phyloP scores from a whole-genome alignment of 2,797 vertebrate species.

The Lutra lutra region DNA sequence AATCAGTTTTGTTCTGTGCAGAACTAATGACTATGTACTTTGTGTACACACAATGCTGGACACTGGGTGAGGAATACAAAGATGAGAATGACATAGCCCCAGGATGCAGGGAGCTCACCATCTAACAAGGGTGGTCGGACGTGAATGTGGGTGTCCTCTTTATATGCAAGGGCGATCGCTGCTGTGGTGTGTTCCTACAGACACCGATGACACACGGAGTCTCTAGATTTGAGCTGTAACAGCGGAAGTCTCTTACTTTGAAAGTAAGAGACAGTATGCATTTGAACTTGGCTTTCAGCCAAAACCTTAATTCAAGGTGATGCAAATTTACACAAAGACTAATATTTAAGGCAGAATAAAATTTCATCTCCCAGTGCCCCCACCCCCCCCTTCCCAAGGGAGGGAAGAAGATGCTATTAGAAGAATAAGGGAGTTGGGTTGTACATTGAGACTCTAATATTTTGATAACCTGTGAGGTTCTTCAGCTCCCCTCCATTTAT shows the following conservation, averaged over 20 bases:
- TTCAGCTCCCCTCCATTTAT: not conserved
- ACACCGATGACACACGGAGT: not conserved
- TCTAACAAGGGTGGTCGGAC: not conserved
- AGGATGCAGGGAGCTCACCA: not conserved
- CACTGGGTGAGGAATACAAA: not conserved
- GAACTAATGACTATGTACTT: not conserved
- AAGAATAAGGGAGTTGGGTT: not conserved
- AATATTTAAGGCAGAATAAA: not conserved
- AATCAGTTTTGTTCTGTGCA: conserved; percentile 32
- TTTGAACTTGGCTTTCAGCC: not conserved
- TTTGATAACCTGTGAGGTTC: not conserved
- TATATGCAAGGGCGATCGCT: not conserved
- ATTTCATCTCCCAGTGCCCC: not conserved
- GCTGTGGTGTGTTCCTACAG: not conserved
- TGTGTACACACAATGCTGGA: not conserved
- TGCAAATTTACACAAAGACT: not conserved
- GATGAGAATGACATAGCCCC: not conserved
- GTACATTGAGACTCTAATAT: not conserved
- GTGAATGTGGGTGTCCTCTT: not conserved
- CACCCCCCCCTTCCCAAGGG: not conserved
- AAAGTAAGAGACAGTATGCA: not conserved
- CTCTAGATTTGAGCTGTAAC: not conserved
- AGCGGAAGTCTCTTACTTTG: not conserved
- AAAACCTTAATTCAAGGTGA: not conserved
- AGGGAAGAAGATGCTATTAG: not conserved